A percentile compares a stretch with the other conserved stretches of the same genome.
Evolutionary conservation across 2,797 vertebrate species (phyloP).

Genomic region (Acipenser ruthenus): DNA sequence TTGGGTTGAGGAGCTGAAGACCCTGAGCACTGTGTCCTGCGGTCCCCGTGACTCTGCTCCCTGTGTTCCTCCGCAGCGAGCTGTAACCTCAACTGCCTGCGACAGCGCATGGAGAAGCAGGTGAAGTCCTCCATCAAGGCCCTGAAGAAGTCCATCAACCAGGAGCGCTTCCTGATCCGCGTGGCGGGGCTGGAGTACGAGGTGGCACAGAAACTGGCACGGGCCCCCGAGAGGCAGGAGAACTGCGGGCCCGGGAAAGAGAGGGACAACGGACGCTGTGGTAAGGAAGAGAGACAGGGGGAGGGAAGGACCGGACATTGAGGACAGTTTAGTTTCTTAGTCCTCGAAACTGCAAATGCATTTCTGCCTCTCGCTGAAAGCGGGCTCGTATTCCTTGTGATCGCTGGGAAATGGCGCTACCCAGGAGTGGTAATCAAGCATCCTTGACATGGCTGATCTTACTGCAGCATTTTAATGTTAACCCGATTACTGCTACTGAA

Average conservation of each 20-base stretch:
- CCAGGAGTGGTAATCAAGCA: too few species aligned
- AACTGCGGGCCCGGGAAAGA: constrained; percentile 80
- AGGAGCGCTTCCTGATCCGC: constrained; percentile 90
- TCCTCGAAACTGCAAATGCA: neutral
- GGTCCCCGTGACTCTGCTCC: neutral
- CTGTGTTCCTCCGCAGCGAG: constrained; percentile 49
- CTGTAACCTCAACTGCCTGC: constrained; percentile 83
- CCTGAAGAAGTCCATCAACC: constrained; percentile 94
- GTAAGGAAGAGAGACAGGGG: constrained; percentile 61
- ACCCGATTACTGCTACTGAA: too few species aligned
- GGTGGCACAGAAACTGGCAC: constrained; percentile 79
- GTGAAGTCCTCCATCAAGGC: constrained; percentile 88
- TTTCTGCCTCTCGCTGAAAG: too few species aligned
- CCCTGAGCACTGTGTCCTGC: neutral
- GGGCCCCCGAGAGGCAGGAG: constrained; percentile 52
- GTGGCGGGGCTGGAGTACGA: constrained; percentile 90
- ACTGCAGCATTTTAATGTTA: too few species aligned
- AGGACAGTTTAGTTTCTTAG: neutral
- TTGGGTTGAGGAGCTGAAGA: neutral
- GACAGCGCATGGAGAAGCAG: constrained; percentile 87
- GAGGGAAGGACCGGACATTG: neutral
- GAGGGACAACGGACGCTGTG: constrained; percentile 78
- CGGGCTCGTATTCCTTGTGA: too few species aligned
- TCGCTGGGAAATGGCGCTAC: too few species aligned
- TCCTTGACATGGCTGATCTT: too few species aligned